Percentiles rank a stretch among this genome's conserved stretches.
These are phyloP conservation scores for Silurus asotus DNA, from an alignment of 2,113 vertebrate genomes.

Conservation along the genomic window DNA sequence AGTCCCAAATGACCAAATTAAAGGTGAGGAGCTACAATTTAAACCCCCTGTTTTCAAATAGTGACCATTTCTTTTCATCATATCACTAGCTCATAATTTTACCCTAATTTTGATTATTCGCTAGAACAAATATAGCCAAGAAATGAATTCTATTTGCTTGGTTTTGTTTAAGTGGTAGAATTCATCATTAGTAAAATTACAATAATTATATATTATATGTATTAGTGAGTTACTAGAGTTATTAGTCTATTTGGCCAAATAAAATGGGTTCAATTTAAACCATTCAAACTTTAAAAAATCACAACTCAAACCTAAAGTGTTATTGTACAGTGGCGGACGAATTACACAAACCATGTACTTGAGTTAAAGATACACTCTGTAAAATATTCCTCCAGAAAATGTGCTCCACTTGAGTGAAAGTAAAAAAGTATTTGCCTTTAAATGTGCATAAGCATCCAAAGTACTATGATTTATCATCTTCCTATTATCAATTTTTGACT, in stretches of 20 bases:
- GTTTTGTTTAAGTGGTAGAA: not conserved
- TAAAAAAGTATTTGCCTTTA: no score
- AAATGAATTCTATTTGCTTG: not conserved
- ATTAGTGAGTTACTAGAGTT: not conserved
- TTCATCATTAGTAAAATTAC: not conserved
- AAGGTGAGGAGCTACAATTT: not conserved
- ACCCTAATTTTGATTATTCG: not conserved
- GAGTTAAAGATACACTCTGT: no score
- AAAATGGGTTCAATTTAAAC: not conserved
- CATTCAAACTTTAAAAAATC: not conserved
- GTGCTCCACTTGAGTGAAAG: no score
- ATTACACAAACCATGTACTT: no score
- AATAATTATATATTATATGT: not conserved
- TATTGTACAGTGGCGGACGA: no score
- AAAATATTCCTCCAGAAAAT: no score
- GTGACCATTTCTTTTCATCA: not conserved
- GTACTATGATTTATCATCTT: no score
- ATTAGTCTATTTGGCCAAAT: not conserved
- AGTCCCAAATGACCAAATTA: not conserved
- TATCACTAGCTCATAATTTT: not conserved
- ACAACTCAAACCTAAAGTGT: not conserved
- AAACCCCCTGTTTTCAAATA: not conserved
- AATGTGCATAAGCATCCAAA: no score
- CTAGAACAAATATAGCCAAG: not conserved
- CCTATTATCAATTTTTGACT: no score